Percentiles rank a stretch among this genome's conserved stretches.
Conservation (phyloP, 2,888 invertebrate species). For the Brachylomia viminalis region DNA sequence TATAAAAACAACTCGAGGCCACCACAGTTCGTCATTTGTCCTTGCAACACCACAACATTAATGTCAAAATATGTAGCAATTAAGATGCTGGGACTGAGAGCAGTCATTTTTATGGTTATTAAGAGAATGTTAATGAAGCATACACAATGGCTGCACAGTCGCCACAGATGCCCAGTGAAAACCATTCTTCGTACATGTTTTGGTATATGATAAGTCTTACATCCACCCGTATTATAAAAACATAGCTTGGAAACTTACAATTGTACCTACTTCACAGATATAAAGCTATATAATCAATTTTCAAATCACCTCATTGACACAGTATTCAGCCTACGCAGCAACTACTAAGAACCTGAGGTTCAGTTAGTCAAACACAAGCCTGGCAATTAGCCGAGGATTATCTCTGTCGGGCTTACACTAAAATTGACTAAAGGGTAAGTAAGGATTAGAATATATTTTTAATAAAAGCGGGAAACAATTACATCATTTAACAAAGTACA, state of each 20-base stretch:
- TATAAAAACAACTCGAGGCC: conserved; percentile 16
- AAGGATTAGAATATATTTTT: neutral
- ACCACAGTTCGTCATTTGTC: conserved; percentile 28
- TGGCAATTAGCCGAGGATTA: conserved; percentile 13
- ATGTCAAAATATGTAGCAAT: conserved; percentile 49
- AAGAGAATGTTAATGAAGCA: conserved; percentile 56
- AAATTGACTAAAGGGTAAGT: neutral
- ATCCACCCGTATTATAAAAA: neutral
- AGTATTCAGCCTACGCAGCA: neutral
- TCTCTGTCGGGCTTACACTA: neutral
- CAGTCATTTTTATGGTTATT: conserved; percentile 37
- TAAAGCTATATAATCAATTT: neutral
- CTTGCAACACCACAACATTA: conserved; percentile 48
- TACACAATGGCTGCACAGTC: conserved; percentile 25
- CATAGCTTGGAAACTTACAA: neutral
- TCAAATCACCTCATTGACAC: neutral
- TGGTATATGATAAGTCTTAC: neutral
- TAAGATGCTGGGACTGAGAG: conserved; percentile 53
- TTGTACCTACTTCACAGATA: neutral
- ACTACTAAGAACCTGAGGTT: neutral
- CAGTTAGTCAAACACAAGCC: neutral
- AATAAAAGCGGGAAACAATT: neutral
- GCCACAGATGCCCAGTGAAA: conserved; percentile 34
- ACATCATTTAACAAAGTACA: neutral
- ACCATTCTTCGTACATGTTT: neutral